phyloP scores from a whole-genome alignment of 1,140 invertebrate species.

The Dolichoris vasculosae region DNA sequence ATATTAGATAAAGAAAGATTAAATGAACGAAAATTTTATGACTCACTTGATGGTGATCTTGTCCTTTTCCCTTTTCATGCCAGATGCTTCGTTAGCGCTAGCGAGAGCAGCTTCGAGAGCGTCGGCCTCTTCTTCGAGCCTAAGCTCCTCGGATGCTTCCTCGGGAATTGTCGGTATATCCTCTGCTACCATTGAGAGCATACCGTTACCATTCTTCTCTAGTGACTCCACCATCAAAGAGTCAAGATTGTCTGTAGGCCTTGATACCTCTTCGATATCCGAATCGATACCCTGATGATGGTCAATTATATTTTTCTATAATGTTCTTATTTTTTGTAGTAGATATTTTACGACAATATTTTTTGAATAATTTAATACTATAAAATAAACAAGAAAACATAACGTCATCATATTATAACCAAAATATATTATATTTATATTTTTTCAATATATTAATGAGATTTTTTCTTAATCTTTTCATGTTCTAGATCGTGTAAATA shows the following conservation, averaged over 20 bases:
- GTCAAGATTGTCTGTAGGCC: slow-evolving; percentile 68
- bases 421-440: too few relatives aligned
- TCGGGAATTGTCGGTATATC: slow-evolving; percentile 72
- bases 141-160: slow-evolving; percentile 70
- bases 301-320: background rate
- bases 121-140: slow-evolving; percentile 68
- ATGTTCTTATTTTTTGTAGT: too few relatives aligned
- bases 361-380: too few relatives aligned
- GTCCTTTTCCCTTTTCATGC: slow-evolving; percentile 43
- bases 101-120: slow-evolving; percentile 61
- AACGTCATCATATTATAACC: too few relatives aligned
- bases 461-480: too few relatives aligned
- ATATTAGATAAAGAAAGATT: background rate
- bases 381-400: too few relatives aligned
- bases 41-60: slow-evolving; percentile 51
- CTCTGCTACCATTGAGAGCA: slow-evolving; percentile 63
- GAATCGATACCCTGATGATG: slow-evolving; percentile 85
- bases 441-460: too few relatives aligned
- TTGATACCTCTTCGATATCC: slow-evolving; percentile 88
- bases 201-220: slow-evolving; percentile 66
- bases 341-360: too few relatives aligned
- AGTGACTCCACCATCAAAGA: slow-evolving; percentile 62
- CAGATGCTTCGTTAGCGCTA: slow-evolving; percentile 53
- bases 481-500: too few relatives aligned
- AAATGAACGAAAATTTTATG: background rate